Base-by-base conservation (phyloP, 30 jellyfish, hydroid and myxozoan species). In the Rhopilema esculentum region DNA sequence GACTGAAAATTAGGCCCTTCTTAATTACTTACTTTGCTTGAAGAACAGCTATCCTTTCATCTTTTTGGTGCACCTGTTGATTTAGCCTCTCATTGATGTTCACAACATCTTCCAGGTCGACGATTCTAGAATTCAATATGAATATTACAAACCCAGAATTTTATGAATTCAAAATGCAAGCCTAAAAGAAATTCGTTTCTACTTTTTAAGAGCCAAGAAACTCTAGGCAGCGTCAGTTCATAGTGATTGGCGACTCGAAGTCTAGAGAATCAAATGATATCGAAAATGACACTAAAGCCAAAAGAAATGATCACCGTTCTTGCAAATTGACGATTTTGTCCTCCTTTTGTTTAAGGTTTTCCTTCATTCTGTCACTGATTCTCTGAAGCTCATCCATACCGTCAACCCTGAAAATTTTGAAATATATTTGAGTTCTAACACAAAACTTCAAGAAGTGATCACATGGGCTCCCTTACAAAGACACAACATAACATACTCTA, bases 41-140 rank as follows among this genome's bases (percentile, higher is more conserved):
- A 1, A 89, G 80, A 16, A 93, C 80, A 27, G 95, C 33, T 20
- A 96, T 77, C 50, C 92, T 77, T 63, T 96, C 97, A 33, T 96
- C 99, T 64, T 96, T 96, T 75, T 70, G 92, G 48, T 96, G 92
- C 40, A 96, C 97, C 69, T 91, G 99, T 25, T 96, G 97, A 75
- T 96, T 96, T 23, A 96, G 78, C 26, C 98, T 88, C 80, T 90
- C 97, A 70, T 96, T 96, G 81, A 91, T 91, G 65, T 96, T 91
- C 1, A 96, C 99, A 77, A 93, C 98, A 24, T 91, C 99, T 77
- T 96, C 97, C 77, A 96, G 64, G 40, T 91, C 98, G 50, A 91
- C 93, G 51, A 96, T 57, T 68, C 99, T 96, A 74, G 4, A 75
- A 28, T 31, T 16, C 12, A 71, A 63, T 19, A 16, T 32, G 65